A percentile compares a stretch with the other conserved stretches of the same genome.
These are phyloP conservation scores for Drosophila biarmipes DNA, from an alignment of 1,140 invertebrate species.

Conservation along the genomic window DNA sequence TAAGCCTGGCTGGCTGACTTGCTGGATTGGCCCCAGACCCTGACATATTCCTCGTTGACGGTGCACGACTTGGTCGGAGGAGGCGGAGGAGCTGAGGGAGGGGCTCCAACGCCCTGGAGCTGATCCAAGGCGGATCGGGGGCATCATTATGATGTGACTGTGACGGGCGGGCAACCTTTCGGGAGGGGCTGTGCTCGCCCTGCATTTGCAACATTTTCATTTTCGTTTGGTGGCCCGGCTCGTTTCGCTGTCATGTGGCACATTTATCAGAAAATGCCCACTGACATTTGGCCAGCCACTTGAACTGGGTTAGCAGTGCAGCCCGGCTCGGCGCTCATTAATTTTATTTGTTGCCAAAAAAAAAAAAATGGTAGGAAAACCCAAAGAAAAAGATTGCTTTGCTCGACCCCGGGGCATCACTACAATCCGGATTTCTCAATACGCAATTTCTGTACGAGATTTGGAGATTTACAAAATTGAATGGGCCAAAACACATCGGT, in stretches of 20 bases:
- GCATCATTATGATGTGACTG: constrained; percentile 81
- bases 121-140: constrained; percentile 68
- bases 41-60: constrained; percentile 81
- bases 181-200: constrained; percentile 57
- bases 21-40: constrained; percentile 56
- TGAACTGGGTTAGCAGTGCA: constrained; percentile 71
- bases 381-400: constrained; percentile 26
- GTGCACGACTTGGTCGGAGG: constrained; percentile 69
- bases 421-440: constrained; percentile 65
- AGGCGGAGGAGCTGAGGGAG: constrained; percentile 15
- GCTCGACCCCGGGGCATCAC: constrained; percentile 31
- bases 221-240: constrained; percentile 48
- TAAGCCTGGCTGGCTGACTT: neutral
- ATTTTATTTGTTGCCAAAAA: constrained; percentile 66
- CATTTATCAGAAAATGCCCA: constrained; percentile 78
- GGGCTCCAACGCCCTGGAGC: constrained; percentile 15
- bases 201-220: constrained; percentile 63
- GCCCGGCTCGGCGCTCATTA: constrained; percentile 58
- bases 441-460: constrained; percentile 61
- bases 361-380: constrained; percentile 3
- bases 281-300: constrained; percentile 77
- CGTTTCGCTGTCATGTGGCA: constrained; percentile 59
- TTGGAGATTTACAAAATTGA: constrained; percentile 43
- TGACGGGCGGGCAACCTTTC: constrained; percentile 63
- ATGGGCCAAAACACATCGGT: constrained; percentile 45